Evolutionary conservation across 2,113 vertebrate species (phyloP).

Genomic region (Propithecus coquereli): DNA sequence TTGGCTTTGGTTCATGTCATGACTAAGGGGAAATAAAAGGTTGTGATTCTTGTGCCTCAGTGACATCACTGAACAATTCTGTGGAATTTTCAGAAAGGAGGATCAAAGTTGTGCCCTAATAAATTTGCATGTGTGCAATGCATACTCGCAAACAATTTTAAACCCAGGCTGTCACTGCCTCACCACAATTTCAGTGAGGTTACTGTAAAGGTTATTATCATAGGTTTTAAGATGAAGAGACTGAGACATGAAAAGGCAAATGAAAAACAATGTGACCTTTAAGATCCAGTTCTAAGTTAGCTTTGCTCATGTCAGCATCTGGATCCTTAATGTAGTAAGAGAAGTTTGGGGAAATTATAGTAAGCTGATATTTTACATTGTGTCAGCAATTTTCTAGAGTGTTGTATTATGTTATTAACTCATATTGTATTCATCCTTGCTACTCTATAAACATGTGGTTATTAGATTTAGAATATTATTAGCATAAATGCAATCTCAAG

Average conservation of each 20-base stretch:
- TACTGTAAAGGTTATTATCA: background rate
- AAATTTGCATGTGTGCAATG: background rate
- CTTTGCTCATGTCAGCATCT: constrained; percentile 15
- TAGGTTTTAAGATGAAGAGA: background rate
- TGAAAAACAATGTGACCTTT: background rate
- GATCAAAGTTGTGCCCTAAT: rapidly evolving
- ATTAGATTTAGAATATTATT: constrained; percentile 65
- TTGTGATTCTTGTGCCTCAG: background rate
- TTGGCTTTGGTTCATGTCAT: background rate
- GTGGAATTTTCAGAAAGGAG: background rate
- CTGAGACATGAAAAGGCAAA: background rate
- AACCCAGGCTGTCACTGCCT: background rate
- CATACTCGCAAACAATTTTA: too few species aligned
- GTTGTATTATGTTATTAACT: constrained; percentile 19
- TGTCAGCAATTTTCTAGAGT: constrained; percentile 34
- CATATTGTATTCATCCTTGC: background rate
- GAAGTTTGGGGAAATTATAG: background rate
- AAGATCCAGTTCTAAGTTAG: background rate
- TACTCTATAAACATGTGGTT: background rate
- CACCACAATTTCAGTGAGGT: background rate
- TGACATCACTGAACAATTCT: background rate
- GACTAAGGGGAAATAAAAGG: background rate
- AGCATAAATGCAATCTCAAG: constrained; percentile 51
- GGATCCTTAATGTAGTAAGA: background rate
- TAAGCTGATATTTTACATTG: background rate